Percentiles rank a stretch among this genome's conserved stretches.
Evolutionary conservation across 2,113 vertebrate genomes (phyloP).

Genomic region (Entomyzon cyanotis): DNA sequence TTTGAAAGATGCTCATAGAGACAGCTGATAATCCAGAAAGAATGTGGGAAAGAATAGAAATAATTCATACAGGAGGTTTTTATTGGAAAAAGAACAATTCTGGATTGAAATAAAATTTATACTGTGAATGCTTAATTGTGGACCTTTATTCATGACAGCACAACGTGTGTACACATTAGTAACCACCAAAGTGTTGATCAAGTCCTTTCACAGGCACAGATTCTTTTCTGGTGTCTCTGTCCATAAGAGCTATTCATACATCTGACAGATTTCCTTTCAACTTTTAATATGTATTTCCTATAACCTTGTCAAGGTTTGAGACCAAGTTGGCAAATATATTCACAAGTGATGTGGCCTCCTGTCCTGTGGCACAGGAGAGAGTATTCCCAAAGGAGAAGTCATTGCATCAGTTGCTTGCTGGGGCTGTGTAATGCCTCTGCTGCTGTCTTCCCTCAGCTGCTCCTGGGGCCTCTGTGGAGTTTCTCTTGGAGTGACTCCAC

Average conservation of each 20-base stretch:
- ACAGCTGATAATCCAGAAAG: not conserved
- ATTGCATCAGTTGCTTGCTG: not conserved
- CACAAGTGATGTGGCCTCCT: not conserved
- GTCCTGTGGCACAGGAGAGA: not conserved
- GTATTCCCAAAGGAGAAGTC: not conserved
- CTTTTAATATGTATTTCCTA: not conserved
- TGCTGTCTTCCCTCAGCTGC: not conserved
- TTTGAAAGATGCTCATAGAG: not conserved
- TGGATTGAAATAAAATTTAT: not conserved
- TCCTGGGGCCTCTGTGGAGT: not conserved
- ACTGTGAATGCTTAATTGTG: not conserved
- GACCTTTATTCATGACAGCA: not conserved
- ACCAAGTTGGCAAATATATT: not conserved
- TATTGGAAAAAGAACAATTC: rapidly evolving
- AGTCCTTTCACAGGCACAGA: not conserved
- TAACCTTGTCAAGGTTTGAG: not conserved
- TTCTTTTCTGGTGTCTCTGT: not conserved
- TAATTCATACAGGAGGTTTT: not conserved
- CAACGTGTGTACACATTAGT: not conserved
- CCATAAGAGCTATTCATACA: not conserved
- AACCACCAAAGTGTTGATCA: not conserved
- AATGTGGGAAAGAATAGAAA: not conserved
- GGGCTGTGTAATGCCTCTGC: not conserved
- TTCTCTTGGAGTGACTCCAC: not conserved
- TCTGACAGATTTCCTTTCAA: not conserved